Conservation (phyloP, 1,140 invertebrate species). For the Brachystomella parvula region DNA sequence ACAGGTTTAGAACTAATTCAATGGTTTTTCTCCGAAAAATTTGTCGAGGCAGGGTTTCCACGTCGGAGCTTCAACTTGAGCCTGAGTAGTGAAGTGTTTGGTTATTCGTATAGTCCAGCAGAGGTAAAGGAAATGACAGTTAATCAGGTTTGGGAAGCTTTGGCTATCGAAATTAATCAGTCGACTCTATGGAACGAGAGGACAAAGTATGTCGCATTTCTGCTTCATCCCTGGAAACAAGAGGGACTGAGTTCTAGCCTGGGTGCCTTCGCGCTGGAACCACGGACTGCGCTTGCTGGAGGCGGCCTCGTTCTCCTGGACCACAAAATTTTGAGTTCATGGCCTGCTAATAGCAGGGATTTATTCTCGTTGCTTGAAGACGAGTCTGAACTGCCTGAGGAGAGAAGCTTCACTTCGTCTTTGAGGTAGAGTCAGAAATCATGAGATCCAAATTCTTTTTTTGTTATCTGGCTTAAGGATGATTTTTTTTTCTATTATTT, state of each 20-base stretch:
- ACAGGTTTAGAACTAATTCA: slow-evolving; percentile 73
- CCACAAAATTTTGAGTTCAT: slow-evolving; percentile 80
- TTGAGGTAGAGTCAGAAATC: slow-evolving; percentile 5
- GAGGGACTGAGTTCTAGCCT: slow-evolving; percentile 52
- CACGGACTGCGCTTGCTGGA: slow-evolving; percentile 74
- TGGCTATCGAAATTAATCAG: slow-evolving; percentile 68
- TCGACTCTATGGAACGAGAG: slow-evolving; percentile 54
- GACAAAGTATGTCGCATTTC: slow-evolving; percentile 78
- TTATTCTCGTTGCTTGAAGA: slow-evolving; percentile 45
- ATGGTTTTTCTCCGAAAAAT: slow-evolving; percentile 75
- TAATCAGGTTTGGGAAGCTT: slow-evolving; percentile 72
- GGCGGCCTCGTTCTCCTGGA: slow-evolving; percentile 85
- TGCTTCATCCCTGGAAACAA: slow-evolving; percentile 74
- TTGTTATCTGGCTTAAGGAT: background rate
- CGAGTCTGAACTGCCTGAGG: slow-evolving; percentile 5
- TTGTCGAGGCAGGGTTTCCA: slow-evolving; percentile 68
- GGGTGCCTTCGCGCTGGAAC: slow-evolving; percentile 46
- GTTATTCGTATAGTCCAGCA: slow-evolving; percentile 59
- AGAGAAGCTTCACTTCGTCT: slow-evolving; percentile 11
- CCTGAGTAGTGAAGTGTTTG: slow-evolving; percentile 55
- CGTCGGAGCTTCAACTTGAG: slow-evolving; percentile 72
- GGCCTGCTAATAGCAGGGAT: slow-evolving; percentile 66
- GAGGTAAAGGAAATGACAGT: slow-evolving; percentile 64
- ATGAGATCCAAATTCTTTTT: slow-evolving; percentile 10
- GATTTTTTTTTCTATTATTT: slow-evolving; percentile 21